These are phyloP conservation scores for Cephus pygmeus DNA, from an alignment of 2,888 invertebrate species.

Conservation along the genomic window DNA sequence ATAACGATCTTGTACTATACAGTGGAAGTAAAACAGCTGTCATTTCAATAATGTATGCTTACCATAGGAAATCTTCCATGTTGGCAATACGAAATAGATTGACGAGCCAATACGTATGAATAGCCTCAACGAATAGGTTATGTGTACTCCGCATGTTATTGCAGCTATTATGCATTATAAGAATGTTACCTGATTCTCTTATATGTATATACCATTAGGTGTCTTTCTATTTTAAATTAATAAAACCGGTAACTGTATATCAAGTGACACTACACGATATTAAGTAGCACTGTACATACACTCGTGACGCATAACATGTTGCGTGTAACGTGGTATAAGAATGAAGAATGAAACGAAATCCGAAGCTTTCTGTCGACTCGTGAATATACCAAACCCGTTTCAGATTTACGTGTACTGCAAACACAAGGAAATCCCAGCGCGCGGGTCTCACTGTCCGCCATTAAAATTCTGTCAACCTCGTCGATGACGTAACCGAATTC, in stretches of 20 bases:
- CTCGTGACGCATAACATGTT: neutral
- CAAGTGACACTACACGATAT: neutral
- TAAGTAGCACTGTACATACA: neutral
- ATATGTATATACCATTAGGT: neutral
- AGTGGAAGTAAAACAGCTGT: constrained; percentile 38
- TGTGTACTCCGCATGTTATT: neutral
- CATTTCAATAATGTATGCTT: constrained; percentile 27
- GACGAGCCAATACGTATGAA: no score
- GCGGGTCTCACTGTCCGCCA: neutral
- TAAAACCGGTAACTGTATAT: neutral
- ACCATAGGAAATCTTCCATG: neutral
- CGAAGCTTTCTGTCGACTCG: neutral
- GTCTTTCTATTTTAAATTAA: neutral
- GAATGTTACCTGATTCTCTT: neutral
- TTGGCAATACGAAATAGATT: neutral
- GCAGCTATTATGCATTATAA: neutral
- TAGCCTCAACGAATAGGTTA: neutral
- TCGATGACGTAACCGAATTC: neutral
- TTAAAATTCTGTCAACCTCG: neutral
- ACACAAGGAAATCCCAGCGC: neutral
- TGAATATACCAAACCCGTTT: neutral
- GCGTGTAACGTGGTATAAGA: neutral
- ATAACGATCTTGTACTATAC: constrained; percentile 40
- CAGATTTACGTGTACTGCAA: neutral
- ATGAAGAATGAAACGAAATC: neutral